These are phyloP conservation scores for Stramonita haemastoma DNA, from an alignment of 2,888 invertebrate genomes.

Conservation along the genomic window DNA sequence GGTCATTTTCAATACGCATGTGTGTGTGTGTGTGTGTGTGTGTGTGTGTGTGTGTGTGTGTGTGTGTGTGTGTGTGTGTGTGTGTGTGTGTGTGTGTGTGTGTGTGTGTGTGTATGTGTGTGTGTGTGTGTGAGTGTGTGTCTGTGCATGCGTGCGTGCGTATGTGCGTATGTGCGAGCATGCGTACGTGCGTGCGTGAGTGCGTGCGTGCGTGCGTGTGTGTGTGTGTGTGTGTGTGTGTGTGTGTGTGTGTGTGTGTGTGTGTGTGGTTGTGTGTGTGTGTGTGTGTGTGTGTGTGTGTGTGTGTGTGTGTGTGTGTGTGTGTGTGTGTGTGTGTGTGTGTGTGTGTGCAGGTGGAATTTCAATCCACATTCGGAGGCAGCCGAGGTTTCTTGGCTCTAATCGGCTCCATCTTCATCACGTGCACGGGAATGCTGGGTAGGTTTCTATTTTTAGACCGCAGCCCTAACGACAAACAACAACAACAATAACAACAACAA, in stretches of 20 bases:
- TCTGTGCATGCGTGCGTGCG: neutral
- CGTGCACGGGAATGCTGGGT: neutral
- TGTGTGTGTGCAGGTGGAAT: conserved; percentile 15
- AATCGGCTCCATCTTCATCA: neutral
- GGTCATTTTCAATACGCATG: too few species aligned
- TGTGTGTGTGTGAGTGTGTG: neutral
- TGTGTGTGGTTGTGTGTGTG: neutral
- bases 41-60: neutral
- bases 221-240: neutral
- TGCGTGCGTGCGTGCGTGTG: neutral
- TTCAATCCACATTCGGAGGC: neutral
- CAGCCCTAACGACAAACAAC: neutral
- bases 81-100: conserved; percentile 6
- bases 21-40: neutral
- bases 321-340: neutral
- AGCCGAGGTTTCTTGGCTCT: conserved; percentile 20
- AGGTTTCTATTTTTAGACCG: neutral
- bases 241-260: neutral
- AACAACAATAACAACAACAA: neutral
- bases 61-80: too few species aligned
- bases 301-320: conserved; percentile 11
- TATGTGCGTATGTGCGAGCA: neutral
- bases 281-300: conserved; percentile 4
- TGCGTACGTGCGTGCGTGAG: too few species aligned
- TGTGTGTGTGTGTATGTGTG: neutral